Conservation (phyloP, 92 coral and sea anemone genomes). For the Porites cylindrica region DNA sequence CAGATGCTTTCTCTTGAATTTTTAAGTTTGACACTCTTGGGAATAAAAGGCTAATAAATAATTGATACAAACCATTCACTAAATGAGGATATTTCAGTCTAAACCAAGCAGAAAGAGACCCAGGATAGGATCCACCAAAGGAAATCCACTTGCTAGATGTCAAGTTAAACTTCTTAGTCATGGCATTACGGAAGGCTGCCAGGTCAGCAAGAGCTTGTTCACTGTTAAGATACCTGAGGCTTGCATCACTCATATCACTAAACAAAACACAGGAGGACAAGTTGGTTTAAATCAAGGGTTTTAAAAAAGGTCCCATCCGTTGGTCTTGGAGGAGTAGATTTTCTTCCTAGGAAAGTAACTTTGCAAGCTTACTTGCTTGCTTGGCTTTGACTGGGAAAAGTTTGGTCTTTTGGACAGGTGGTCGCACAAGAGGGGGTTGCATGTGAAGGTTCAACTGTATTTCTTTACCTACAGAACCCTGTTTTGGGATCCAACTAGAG, state of each 20-base stretch:
- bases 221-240: slow-evolving; percentile 90
- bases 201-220: slow-evolving; percentile 98
- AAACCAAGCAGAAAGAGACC: slow-evolving; percentile 97
- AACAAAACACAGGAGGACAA: not conserved
- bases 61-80: slow-evolving; percentile 73
- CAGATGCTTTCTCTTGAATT: too few relatives aligned
- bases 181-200: slow-evolving; percentile 89
- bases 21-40: not conserved
- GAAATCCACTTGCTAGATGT: slow-evolving; percentile 92
- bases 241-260: slow-evolving; percentile 92
- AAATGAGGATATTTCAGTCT: slow-evolving; percentile 97
- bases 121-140: slow-evolving; percentile 99
- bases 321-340: too few relatives aligned
- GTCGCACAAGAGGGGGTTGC: too few relatives aligned
- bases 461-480: too few relatives aligned
- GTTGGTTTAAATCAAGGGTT: not conserved
- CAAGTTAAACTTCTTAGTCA: slow-evolving; percentile 85
- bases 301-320: too few relatives aligned
- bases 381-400: too few relatives aligned
- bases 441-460: too few relatives aligned
- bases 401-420: too few relatives aligned
- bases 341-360: too few relatives aligned
- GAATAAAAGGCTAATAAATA: not conserved
- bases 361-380: too few relatives aligned
- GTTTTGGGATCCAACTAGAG: too few relatives aligned